These are phyloP conservation scores for Anniella stebbinsi DNA, from an alignment of 2,797 vertebrate species.

Conservation along the genomic window DNA sequence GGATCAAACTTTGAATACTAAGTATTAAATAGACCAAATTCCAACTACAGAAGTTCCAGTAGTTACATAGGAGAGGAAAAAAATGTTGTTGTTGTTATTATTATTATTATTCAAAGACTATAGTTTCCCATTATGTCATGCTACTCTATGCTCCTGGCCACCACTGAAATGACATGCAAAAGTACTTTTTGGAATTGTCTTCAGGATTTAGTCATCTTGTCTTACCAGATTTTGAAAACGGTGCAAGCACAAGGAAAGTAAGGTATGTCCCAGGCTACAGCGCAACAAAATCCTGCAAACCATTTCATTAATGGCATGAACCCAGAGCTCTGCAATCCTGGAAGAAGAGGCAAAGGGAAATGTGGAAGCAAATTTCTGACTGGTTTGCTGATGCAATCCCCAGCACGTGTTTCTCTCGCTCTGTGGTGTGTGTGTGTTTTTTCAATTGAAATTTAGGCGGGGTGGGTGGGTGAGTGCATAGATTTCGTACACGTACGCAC, in stretches of 20 bases:
- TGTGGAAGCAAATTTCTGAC: constrained; percentile 13
- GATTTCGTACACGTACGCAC: constrained; percentile 61
- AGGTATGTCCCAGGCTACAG: not conserved
- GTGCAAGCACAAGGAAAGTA: no score
- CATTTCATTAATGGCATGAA: not conserved
- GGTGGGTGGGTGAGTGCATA: constrained; percentile 39
- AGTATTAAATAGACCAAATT: not conserved
- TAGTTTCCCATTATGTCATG: not conserved
- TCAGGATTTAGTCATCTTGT: not conserved
- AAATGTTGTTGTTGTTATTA: not conserved
- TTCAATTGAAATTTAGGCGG: constrained; percentile 58
- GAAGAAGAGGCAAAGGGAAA: not conserved
- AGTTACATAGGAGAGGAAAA: fast-evolving
- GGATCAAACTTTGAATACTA: not conserved
- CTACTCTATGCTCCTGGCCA: not conserved
- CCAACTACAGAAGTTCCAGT: not conserved
- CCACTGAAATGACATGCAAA: not conserved
- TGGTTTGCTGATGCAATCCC: constrained; percentile 35
- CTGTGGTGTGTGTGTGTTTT: not conserved
- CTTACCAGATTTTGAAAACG: not conserved
- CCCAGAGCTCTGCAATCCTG: not conserved
- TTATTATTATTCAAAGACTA: not conserved
- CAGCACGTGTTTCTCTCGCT: not conserved
- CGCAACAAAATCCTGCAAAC: not conserved
- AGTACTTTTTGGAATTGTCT: not conserved